A percentile compares a stretch with the other conserved stretches of the same genome.
phyloP scores from a whole-genome alignment of 1,140 invertebrate genomes.

The Trichoplusia ni region DNA sequence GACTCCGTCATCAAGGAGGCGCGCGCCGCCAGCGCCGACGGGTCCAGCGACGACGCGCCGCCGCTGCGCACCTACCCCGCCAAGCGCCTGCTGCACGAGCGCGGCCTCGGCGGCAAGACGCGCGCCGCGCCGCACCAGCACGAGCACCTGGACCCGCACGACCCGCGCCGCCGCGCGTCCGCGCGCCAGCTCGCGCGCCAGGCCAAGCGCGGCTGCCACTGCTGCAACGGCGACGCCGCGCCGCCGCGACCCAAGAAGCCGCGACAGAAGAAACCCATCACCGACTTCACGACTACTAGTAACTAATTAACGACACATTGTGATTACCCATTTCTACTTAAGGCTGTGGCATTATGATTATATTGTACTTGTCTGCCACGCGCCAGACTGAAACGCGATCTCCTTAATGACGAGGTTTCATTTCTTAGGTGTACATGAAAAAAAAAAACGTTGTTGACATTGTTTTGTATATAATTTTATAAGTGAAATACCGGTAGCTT shows the following conservation, averaged over 20 bases:
- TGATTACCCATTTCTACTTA: slow-evolving; percentile 5
- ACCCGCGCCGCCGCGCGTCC: slow-evolving; percentile 64
- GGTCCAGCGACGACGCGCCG: slow-evolving; percentile 52
- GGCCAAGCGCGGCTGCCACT: slow-evolving; percentile 76
- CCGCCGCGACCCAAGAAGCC: slow-evolving; percentile 63
- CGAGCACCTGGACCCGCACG: slow-evolving; percentile 32
- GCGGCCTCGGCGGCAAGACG: slow-evolving; percentile 66
- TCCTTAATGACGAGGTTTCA: slow-evolving; percentile 49
- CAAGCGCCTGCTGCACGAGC: slow-evolving; percentile 49
- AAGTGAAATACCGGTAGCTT: slow-evolving; percentile 35
- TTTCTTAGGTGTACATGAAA: slow-evolving; percentile 49
- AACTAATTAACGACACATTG: slow-evolving; percentile 7
- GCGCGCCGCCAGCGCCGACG: slow-evolving; percentile 55
- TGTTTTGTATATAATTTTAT: slow-evolving; percentile 74
- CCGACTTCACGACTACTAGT: slow-evolving; percentile 56
- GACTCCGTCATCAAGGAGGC: slow-evolving; percentile 78
- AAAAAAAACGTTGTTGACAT: slow-evolving; percentile 64
- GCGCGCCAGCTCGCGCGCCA: slow-evolving; percentile 68
- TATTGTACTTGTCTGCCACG: background rate
- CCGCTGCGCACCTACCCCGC: slow-evolving; percentile 65
- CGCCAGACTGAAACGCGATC: slow-evolving; percentile 65
- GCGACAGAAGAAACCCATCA: slow-evolving; percentile 56
- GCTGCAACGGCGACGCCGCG: slow-evolving; percentile 69
- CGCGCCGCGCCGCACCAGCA: slow-evolving; percentile 51
- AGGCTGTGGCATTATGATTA: slow-evolving; percentile 22